Evolutionary conservation across 2,113 vertebrate species (phyloP).

Genomic region (Tetraodon nigroviridis): DNA sequence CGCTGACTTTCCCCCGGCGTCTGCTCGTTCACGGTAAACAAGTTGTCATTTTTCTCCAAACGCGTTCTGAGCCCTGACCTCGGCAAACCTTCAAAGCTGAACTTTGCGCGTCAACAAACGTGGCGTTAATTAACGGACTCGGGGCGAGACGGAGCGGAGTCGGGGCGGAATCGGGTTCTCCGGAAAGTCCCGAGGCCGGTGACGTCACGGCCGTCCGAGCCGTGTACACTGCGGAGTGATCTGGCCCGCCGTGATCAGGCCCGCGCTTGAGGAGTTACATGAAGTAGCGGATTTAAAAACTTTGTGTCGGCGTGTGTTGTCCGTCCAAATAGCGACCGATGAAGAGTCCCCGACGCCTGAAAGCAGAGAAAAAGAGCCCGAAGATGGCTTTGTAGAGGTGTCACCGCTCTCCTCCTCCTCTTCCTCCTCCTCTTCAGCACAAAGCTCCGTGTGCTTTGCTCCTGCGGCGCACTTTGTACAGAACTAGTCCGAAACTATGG

Average conservation of each 20-base stretch:
- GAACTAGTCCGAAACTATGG: conserved; percentile 67
- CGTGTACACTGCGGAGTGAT: conserved; percentile 67
- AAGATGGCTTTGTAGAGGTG: conserved; percentile 62
- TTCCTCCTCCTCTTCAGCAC: conserved; percentile 14
- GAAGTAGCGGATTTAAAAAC: conserved; percentile 72
- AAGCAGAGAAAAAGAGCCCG: conserved; percentile 5
- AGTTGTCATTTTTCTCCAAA: too few species aligned
- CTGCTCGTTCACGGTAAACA: too few species aligned
- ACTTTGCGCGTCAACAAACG: too few species aligned
- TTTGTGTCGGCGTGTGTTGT: conserved; percentile 60
- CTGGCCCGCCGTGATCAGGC: conserved; percentile 57
- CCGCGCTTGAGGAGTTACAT: conserved; percentile 61
- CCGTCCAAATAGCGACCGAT: conserved; percentile 45
- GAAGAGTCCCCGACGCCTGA: conserved; percentile 35
- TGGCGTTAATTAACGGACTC: too few species aligned
- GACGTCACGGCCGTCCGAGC: conserved; percentile 59
- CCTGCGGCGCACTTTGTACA: conserved; percentile 48
- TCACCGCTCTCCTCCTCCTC: not conserved
- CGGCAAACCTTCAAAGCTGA: too few species aligned
- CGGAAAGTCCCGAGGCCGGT: conserved; percentile 60
- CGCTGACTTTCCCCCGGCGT: too few species aligned
- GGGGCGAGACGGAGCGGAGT: not conserved
- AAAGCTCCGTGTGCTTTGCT: conserved; percentile 49
- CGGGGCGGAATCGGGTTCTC: not conserved
- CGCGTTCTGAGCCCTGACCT: too few species aligned